Percentiles rank a stretch among this genome's conserved stretches.
Conservation (phyloP, 2,888 invertebrate genomes). For the Hemistola chrysoprasaria region DNA sequence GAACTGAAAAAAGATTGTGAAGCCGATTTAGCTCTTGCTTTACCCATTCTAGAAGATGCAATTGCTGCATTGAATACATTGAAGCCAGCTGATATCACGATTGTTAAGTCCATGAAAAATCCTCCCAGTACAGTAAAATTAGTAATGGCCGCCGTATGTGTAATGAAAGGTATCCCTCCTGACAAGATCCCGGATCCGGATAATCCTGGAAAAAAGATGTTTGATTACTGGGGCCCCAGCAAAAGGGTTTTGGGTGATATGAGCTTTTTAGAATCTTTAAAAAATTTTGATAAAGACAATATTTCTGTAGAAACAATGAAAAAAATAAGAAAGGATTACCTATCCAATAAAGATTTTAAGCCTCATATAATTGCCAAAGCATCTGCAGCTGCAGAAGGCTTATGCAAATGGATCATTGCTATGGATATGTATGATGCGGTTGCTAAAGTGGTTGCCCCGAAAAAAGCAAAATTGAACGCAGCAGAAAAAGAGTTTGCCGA, state of each 20-base stretch:
- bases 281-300: conserved; percentile 93
- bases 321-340: conserved; percentile 88
- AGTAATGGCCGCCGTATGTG: conserved; percentile 95
- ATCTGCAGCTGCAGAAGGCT: conserved; percentile 96
- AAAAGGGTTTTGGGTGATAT: conserved; percentile 91
- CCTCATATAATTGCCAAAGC: conserved; percentile 92
- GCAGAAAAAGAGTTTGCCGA: conserved; percentile 91
- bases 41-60: conserved; percentile 91
- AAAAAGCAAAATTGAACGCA: conserved; percentile 89
- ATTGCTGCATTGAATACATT: conserved; percentile 90
- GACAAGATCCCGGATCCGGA: conserved; percentile 88
- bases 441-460: conserved; percentile 91
- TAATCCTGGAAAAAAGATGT: conserved; percentile 84
- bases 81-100: conserved; percentile 91
- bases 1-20: conserved; percentile 95
- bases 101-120: conserved; percentile 95
- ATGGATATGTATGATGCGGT: conserved; percentile 95
- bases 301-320: conserved; percentile 88
- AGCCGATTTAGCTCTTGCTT: conserved; percentile 93
- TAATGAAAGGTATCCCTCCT: conserved; percentile 90
- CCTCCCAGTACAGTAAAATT: conserved; percentile 91
- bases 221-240: conserved; percentile 94
- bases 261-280: conserved; percentile 87
- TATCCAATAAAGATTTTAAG: conserved; percentile 89
- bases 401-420: conserved; percentile 95